Evolutionary conservation across 2,888 invertebrate genomes (phyloP), one percentile per base, ranked within the genome.

Genomic region (Drosophila mulleri): DNA sequence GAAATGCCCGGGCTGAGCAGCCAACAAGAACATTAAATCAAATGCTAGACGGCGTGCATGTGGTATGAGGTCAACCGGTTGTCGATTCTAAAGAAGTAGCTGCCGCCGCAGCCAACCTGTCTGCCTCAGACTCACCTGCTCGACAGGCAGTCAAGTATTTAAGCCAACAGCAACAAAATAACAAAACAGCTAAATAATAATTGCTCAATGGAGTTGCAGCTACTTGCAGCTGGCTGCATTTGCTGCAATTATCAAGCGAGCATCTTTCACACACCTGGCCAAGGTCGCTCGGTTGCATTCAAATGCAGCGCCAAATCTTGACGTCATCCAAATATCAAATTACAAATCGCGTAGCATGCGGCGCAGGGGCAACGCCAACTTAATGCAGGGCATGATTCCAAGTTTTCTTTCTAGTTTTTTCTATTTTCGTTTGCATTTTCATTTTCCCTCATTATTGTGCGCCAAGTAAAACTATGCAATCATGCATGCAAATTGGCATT

Each of bases 31-130:
- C 67, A 75, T 57, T 74, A 18, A 37, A 32, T 72, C 70, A 65
- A 70, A 67, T 81, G 70, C 58, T 73, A 72, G 75, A 70, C 81
- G 80, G 64, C 80, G 73, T 86, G 83, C 75, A 83, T 80, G 67
- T 72, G 78, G 80, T 80, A 77, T 82, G 83, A 87, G 87, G 87
- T 86, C 86, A 82, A 88, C 87, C 88, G 87, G 87, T 87, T 87
- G 71, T 61, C 44, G 75, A 32, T 83, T 78, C 84, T 75, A 71
- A 66, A 78, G 78, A 68, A 77, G 86, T 57, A 68, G 86, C 57
- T 56, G 86, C 47, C 53, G 45, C 11, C 48, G 48, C 48, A 50
- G 86, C 60, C 59, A 62, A 76, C 71, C 71, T 70, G 44, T 59
- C 58, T 75, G 75, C 53, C 74, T 29, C 62, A 35, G 75, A 42